phyloP scores from a whole-genome alignment of 2,113 vertebrate species.

The Reinhardtius hippoglossoides region DNA sequence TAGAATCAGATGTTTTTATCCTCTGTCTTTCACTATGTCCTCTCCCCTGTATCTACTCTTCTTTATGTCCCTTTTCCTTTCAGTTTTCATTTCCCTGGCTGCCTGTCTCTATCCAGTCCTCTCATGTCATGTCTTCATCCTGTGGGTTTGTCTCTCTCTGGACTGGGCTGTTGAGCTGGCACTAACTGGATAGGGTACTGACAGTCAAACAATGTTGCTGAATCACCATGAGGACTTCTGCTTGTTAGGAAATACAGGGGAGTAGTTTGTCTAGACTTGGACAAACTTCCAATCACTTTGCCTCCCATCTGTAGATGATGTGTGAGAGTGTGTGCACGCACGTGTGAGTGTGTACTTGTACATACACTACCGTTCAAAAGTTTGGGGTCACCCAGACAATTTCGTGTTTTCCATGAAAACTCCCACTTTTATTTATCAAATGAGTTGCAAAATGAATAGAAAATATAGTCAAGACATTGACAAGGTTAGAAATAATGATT shows the following conservation, averaged over 20 bases:
- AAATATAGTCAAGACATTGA: no score
- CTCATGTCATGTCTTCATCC: constrained; percentile 3
- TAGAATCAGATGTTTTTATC: constrained; percentile 42
- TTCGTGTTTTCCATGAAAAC: no score
- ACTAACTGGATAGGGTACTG: constrained; percentile 1
- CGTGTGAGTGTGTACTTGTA: background rate
- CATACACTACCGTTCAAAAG: no score
- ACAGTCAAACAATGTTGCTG: constrained; percentile 36
- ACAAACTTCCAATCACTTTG: constrained; percentile 45
- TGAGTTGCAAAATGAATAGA: no score
- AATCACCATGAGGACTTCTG: constrained; percentile 33
- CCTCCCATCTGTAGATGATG: background rate
- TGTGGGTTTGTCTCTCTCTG: constrained; percentile 4
- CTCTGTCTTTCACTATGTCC: constrained; percentile 18
- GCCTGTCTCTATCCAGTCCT: constrained; percentile 14
- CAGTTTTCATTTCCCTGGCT: background rate
- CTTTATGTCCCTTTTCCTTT: background rate
- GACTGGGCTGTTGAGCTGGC: background rate
- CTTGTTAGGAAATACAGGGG: constrained; percentile 27
- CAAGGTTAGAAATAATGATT: no score
- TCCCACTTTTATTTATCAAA: no score
- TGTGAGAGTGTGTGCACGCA: background rate
- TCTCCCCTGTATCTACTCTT: background rate
- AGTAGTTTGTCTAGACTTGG: constrained; percentile 37
- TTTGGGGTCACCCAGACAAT: no score